A percentile compares a stretch with the other conserved stretches of the same genome.
Evolutionary conservation across 2,113 vertebrate genomes (phyloP).

Genomic region (Nycticorax nycticorax): DNA sequence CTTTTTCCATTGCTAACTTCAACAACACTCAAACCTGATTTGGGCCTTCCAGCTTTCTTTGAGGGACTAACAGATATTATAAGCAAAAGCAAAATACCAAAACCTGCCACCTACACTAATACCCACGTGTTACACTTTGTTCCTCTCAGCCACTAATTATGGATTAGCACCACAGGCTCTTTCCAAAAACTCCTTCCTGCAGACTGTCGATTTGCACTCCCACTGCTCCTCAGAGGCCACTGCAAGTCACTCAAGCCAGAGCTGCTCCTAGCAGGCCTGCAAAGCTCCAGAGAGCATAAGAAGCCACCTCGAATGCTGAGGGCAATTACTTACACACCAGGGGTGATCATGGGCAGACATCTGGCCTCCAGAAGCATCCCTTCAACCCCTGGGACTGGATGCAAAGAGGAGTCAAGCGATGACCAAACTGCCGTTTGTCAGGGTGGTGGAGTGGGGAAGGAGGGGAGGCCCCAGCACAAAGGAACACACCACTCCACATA

Average conservation of each 20-base stretch:
- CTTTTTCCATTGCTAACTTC: background rate
- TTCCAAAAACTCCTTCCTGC: background rate
- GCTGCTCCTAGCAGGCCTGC: background rate
- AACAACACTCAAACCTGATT: background rate
- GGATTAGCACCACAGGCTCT: background rate
- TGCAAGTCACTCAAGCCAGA: background rate
- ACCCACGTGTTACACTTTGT: fast-evolving
- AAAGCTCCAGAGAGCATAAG: background rate
- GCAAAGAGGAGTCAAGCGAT: background rate
- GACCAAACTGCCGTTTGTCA: background rate
- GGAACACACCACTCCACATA: fast-evolving
- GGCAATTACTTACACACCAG: background rate
- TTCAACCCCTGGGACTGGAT: background rate
- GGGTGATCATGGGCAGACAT: background rate
- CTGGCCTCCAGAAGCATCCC: background rate
- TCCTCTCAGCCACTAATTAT: background rate
- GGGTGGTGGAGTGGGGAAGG: background rate
- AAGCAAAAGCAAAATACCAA: background rate
- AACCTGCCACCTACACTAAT: background rate
- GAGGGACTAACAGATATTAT: background rate
- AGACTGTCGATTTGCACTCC: background rate
- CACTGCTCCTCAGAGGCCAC: background rate
- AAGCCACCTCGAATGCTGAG: background rate
- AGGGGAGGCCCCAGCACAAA: background rate
- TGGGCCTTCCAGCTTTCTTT: background rate